Conservation (phyloP, 1,140 invertebrate species). For the Dufourea novaeangliae region DNA sequence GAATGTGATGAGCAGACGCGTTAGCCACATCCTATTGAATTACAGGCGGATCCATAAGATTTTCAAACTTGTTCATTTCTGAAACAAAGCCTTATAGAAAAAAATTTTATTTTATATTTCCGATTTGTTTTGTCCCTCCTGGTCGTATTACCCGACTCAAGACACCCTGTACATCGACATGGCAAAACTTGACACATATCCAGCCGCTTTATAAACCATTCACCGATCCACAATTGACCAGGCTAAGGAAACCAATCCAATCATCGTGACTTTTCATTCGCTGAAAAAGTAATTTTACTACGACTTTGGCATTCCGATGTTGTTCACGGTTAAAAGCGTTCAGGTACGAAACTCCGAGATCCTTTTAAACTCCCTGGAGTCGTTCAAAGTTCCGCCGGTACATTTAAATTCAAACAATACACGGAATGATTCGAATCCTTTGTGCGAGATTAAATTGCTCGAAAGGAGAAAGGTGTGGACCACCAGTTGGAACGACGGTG, state of each 20-base stretch:
- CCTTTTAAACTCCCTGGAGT: background rate
- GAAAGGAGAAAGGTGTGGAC: background rate
- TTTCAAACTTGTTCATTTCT: no score
- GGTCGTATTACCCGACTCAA: no score
- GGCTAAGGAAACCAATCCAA: background rate
- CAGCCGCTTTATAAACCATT: background rate
- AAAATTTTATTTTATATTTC: no score
- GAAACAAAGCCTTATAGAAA: no score
- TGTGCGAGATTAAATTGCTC: slow-evolving; percentile 20
- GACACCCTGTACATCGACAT: no score
- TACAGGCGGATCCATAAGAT: no score
- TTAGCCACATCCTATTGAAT: no score
- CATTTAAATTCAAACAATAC: background rate
- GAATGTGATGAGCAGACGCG: no score
- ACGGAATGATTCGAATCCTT: background rate
- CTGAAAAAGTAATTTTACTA: background rate
- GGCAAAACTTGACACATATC: background rate
- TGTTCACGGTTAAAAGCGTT: background rate
- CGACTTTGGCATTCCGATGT: background rate
- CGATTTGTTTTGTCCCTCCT: no score
- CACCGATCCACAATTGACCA: background rate
- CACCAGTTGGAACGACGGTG: background rate
- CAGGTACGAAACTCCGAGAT: background rate
- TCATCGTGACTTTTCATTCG: background rate
- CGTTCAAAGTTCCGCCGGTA: background rate